phyloP scores from a whole-genome alignment of 2,113 vertebrate genomes.

The Peromyscus polionotus region DNA sequence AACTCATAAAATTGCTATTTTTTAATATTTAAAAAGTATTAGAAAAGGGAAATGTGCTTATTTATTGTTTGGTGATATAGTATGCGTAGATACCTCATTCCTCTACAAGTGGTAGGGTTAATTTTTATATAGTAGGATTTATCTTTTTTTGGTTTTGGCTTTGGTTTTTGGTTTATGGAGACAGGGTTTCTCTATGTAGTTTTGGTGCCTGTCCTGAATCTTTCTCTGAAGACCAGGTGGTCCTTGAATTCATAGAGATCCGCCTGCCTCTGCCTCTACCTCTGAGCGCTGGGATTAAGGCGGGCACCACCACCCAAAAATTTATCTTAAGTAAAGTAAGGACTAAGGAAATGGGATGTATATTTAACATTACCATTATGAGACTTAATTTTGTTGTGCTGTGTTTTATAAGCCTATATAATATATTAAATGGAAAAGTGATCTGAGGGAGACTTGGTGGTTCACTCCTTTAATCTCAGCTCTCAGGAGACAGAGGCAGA shows the following conservation, averaged over 20 bases:
- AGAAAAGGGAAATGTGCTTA: background rate
- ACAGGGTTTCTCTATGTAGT: too few relatives aligned
- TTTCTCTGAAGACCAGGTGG: too few relatives aligned
- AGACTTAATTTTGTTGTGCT: constrained; percentile 11
- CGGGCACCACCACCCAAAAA: too few relatives aligned
- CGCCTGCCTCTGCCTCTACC: too few relatives aligned
- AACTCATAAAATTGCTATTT: background rate
- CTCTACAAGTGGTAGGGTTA: background rate
- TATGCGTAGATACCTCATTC: background rate
- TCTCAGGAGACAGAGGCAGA: background rate
- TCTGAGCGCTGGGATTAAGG: too few relatives aligned
- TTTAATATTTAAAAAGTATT: background rate
- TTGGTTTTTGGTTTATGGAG: background rate
- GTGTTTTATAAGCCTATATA: constrained; percentile 39
- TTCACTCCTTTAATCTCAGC: background rate
- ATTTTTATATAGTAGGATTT: constrained; percentile 16
- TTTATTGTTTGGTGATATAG: background rate
- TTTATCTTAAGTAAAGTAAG: background rate
- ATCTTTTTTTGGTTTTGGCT: background rate
- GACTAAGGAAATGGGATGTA: constrained; percentile 5
- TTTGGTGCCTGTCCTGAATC: too few relatives aligned
- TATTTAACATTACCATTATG: background rate
- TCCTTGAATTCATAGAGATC: too few relatives aligned
- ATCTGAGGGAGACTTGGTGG: background rate
- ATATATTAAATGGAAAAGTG: background rate